Conservation (phyloP, 2,797 vertebrate genomes). For the Lophius americanus region DNA sequence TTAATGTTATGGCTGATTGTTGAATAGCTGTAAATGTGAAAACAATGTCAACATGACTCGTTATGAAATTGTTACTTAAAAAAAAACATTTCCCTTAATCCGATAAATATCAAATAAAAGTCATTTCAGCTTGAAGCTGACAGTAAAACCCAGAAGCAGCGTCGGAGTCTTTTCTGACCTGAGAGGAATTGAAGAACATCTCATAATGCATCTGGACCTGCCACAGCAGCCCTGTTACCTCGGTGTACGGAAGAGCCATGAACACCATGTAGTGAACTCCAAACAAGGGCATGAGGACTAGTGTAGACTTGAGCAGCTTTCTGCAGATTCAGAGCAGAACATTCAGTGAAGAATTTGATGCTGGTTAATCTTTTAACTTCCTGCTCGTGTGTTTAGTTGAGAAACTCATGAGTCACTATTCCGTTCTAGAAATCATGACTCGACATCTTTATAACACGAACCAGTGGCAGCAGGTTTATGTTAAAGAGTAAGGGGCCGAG, state of each 20-base stretch:
- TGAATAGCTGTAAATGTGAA: no score
- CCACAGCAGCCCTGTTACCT: slow-evolving; percentile 84
- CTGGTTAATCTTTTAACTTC: background rate
- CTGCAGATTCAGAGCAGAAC: slow-evolving; percentile 57
- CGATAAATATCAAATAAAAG: background rate
- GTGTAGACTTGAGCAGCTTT: slow-evolving; percentile 87
- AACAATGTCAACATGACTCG: no score
- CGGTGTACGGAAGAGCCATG: slow-evolving; percentile 88
- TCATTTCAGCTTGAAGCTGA: no score
- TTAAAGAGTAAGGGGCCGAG: no score
- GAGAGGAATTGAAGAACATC: slow-evolving; percentile 90
- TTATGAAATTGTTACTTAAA: no score
- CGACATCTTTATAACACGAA: no score
- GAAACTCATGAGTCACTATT: no score
- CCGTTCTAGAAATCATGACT: no score
- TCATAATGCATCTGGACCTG: slow-evolving; percentile 91
- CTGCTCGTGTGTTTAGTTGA: no score
- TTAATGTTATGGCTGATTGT: no score
- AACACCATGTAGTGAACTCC: slow-evolving; percentile 90
- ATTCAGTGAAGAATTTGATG: background rate
- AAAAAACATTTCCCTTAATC: background rate
- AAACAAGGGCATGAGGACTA: slow-evolving; percentile 88
- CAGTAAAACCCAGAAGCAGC: no score
- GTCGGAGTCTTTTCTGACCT: slow-evolving; percentile 69
- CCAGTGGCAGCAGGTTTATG: no score